These are phyloP conservation scores for Sminthurides aquaticus DNA, from an alignment of 2,888 invertebrate species.

Conservation along the genomic window DNA sequence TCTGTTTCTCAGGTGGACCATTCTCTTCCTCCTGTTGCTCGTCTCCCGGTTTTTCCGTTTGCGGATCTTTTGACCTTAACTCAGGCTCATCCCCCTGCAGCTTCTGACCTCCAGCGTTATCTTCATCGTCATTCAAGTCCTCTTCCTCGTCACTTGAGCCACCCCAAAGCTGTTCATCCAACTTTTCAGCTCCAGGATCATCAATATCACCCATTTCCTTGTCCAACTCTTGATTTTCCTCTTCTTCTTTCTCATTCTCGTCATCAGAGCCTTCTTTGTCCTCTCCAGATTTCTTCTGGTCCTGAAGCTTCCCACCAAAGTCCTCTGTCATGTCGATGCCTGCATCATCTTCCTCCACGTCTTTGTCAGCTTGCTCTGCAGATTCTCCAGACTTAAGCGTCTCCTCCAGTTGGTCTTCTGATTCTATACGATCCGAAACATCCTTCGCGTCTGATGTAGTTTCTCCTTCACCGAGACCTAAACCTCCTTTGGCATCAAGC, in stretches of 20 bases:
- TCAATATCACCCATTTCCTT: conserved; percentile 96
- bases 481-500: conserved; percentile 56
- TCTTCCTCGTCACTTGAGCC: conserved; percentile 69
- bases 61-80: conserved; percentile 45
- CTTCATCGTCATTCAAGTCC: conserved; percentile 50
- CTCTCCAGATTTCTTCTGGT: conserved; percentile 55
- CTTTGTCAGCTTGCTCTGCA: conserved; percentile 59
- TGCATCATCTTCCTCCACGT: conserved; percentile 69
- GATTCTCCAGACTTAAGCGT: conserved; percentile 74
- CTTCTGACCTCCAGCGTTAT: conserved; percentile 46
- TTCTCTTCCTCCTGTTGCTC: conserved; percentile 47
- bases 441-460: conserved; percentile 67
- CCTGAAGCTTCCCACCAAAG: conserved; percentile 80
- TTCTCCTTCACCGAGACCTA: conserved; percentile 86
- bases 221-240: conserved; percentile 73
- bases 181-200: conserved; percentile 66
- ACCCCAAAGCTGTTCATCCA: conserved; percentile 54
- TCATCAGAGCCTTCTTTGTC: conserved; percentile 58
- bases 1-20: conserved; percentile 44
- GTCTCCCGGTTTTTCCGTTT: conserved; percentile 44
- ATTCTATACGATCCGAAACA: conserved; percentile 85
- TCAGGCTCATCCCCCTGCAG: conserved; percentile 52
- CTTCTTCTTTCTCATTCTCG: conserved; percentile 47
- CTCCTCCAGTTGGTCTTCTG: conserved; percentile 88
- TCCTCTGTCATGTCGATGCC: conserved; percentile 95